Base-by-base conservation (phyloP, 2,888 invertebrate genomes). In the Branchinecta sandiegonensis region DNA sequence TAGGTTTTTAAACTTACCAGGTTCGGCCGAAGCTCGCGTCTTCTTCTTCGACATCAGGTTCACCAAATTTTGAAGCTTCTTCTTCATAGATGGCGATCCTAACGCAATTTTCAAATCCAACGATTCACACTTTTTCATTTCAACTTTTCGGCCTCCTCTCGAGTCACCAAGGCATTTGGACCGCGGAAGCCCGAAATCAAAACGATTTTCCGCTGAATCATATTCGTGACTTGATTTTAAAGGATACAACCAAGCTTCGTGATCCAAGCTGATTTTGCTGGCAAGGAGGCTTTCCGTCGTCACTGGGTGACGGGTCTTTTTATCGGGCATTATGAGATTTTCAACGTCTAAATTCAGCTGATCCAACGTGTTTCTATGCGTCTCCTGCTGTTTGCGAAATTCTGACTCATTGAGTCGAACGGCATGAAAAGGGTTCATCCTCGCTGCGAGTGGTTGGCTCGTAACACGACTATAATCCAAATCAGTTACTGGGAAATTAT, bases 291-390 rank as follows among this genome's bases (percentile, higher is more conserved):
- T 56, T 56, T 56, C 8, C 63, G 63, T 56, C n/a, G 23, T 56
- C n/a, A 23, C 9, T 10, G 23, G 23, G 23, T 23, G 23, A 17
- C 23, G 14, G 8, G n/a, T 23, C 23, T 56, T 56, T 56, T 56
- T 56, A 56, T 68, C 72, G n/a, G 90, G 91, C 91, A 91, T 92
- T 72, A 92, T 79, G 90, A 92, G 90, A 65, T 89, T 90, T 79
- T 92, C 91, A 65, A 89, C 88, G 73, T 90, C 88, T 71, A 92
- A 83, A 81, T 91, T 91, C 70, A 92, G 80, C 78, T 92, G 90
- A 65, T 89, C 90, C 72, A 92, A 82, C 73, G 90, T 88, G 76
- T 88, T 82, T 74, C 86, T 85, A 79, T 92, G 91, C 69, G 88
- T 83, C 72, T 86, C 87, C 77, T 90, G 90, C 67, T 92, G 37